Conservation (phyloP, 2,888 invertebrate species). For the Falcaria lacertinaria region DNA sequence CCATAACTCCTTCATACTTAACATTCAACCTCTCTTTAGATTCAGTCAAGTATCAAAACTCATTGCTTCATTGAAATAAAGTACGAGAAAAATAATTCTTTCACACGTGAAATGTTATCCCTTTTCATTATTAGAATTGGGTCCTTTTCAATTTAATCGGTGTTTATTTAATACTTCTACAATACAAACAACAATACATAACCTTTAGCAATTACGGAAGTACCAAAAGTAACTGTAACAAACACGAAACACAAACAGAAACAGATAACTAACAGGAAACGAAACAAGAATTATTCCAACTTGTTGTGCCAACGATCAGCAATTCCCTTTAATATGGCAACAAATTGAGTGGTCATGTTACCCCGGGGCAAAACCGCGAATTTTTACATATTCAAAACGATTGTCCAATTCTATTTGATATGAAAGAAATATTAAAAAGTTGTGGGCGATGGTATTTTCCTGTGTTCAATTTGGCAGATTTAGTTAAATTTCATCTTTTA, state of each 20-base stretch:
- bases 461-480: no score
- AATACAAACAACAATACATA: no score
- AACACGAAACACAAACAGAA: neutral
- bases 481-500: no score
- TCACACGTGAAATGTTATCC: no score
- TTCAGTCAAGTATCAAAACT: no score
- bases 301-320: neutral
- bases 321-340: neutral
- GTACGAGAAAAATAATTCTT: no score
- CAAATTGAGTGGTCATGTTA: neutral
- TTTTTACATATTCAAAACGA: neutral
- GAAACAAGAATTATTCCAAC: neutral
- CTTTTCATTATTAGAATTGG: no score
- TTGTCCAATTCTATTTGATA: neutral
- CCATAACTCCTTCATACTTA: no score
- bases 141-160: no score
- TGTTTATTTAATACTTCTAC: no score
- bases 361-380: neutral
- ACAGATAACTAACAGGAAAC: neutral
- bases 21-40: no score
- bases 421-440: neutral
- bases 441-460: neutral
- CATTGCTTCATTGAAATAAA: no score
- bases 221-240: neutral
- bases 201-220: neutral